Evolutionary conservation across 2,113 vertebrate genomes (phyloP).

Genomic region (Dendrocopos noguchii): DNA sequence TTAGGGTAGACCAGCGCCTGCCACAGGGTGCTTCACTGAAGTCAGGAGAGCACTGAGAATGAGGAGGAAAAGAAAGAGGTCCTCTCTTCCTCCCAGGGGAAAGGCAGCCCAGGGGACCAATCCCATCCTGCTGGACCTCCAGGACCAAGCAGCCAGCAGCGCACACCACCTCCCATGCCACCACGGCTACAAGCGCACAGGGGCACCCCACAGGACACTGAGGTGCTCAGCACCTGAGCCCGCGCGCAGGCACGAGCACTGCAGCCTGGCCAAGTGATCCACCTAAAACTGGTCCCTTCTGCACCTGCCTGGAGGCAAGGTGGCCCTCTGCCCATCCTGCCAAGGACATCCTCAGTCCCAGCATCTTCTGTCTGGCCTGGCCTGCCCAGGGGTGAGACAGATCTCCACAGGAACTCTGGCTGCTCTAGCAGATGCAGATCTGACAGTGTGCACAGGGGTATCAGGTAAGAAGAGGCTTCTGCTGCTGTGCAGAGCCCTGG

Average conservation of each 20-base stretch:
- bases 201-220: accelerated
- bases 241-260: accelerated
- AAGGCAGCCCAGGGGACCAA: neutral
- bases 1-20: neutral
- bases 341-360: neutral
- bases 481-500: neutral
- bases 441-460: accelerated
- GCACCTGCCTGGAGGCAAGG: neutral
- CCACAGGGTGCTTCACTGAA: neutral
- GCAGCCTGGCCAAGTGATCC: neutral
- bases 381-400: neutral
- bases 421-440: neutral
- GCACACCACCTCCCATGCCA: neutral
- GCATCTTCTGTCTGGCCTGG: neutral
- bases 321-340: neutral
- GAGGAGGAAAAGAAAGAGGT: neutral
- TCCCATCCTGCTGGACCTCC: neutral
- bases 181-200: accelerated
- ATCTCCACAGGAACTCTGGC: neutral
- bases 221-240: neutral
- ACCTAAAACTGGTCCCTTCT: neutral
- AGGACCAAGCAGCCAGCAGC: neutral
- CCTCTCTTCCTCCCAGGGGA: neutral
- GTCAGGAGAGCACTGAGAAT: neutral
- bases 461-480: neutral